A percentile compares a stretch with the other conserved stretches of the same genome.
These are phyloP conservation scores for Pasiphila rectangulata DNA, from an alignment of 2,888 invertebrate genomes.

Conservation along the genomic window DNA sequence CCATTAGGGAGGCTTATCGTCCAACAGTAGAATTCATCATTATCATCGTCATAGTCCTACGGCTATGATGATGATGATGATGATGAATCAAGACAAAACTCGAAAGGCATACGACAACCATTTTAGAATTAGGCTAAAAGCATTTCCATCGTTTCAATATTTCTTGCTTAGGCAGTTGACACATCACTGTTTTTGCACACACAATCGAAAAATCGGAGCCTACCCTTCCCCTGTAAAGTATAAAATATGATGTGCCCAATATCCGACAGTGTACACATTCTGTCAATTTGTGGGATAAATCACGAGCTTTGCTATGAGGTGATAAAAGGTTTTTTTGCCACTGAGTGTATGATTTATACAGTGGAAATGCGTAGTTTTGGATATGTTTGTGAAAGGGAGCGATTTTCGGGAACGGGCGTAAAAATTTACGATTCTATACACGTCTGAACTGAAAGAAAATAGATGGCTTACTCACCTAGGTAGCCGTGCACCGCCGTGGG, in stretches of 20 bases:
- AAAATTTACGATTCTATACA: slow-evolving; percentile 1
- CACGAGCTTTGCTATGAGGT: slow-evolving; percentile 39
- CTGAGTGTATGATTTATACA: slow-evolving; percentile 35
- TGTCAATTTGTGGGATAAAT: slow-evolving; percentile 48
- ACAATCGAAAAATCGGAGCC: slow-evolving; percentile 21
- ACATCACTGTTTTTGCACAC: slow-evolving; percentile 24
- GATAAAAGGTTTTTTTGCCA: slow-evolving; percentile 38
- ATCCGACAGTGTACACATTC: slow-evolving; percentile 35
- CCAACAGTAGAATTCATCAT: too few species aligned
- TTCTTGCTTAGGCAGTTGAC: slow-evolving; percentile 9
- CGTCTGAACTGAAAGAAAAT: not conserved
- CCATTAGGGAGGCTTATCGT: too few species aligned
- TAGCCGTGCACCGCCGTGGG: too few species aligned
- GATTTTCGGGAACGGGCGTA: not conserved
- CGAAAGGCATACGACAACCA: not conserved
- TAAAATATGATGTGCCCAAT: slow-evolving; percentile 50
- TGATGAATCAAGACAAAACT: not conserved
- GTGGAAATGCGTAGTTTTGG: slow-evolving; percentile 19
- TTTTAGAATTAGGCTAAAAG: slow-evolving; percentile 2
- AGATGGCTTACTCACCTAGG: too few species aligned
- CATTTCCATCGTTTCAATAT: slow-evolving; percentile 4
- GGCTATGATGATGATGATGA: too few species aligned
- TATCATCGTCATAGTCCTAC: too few species aligned
- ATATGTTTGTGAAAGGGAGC: slow-evolving; percentile 1
- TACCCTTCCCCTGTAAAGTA: slow-evolving; percentile 42